A percentile compares a stretch with the other conserved stretches of the same genome.
phyloP scores from a whole-genome alignment of 1,140 invertebrate genomes.

The Octopus sinensis region DNA sequence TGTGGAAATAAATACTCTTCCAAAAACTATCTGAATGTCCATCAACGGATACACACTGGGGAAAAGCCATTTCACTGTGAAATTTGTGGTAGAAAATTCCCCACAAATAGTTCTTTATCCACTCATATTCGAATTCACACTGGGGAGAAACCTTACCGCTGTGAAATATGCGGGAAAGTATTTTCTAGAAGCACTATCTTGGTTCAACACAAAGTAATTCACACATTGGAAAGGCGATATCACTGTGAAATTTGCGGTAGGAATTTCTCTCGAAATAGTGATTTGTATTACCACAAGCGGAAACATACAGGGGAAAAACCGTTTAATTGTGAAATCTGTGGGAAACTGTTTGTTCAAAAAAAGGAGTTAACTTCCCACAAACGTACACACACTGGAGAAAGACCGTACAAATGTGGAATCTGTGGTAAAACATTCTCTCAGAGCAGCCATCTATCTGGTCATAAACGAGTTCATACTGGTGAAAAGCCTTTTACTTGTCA shows the following conservation, averaged over 20 bases:
- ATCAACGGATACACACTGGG: neutral
- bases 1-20: neutral
- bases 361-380: neutral
- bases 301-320: neutral
- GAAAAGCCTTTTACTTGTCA: neutral
- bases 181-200: neutral
- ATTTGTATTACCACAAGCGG: neutral
- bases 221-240: neutral
- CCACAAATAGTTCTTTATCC: neutral
- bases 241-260: neutral
- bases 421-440: neutral
- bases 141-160: neutral
- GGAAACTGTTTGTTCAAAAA: neutral
- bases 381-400: slow-evolving; percentile 6
- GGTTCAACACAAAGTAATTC: neutral
- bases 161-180: neutral
- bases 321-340: neutral
- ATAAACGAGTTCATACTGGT: neutral
- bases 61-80: neutral
- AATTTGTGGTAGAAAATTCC: neutral
- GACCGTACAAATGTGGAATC: neutral
- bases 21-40: neutral
- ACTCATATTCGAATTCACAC: neutral
- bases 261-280: neutral
- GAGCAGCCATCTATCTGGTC: neutral